Conservation (phyloP, 2,797 vertebrate species). For the Dallia pectoralis region DNA sequence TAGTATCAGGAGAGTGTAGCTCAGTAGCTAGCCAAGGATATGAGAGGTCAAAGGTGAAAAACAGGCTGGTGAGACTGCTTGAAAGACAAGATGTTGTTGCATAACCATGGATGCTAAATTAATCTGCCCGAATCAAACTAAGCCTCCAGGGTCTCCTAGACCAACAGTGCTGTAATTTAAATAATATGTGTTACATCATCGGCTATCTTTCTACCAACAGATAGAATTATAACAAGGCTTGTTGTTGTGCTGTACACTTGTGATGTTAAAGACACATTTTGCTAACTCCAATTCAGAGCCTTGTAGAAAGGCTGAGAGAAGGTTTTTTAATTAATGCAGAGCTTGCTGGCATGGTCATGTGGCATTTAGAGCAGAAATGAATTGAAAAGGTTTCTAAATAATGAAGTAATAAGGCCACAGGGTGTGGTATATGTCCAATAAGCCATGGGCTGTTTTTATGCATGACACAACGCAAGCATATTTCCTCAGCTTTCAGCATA, state of each 20-base stretch:
- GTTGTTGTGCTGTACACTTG: constrained; percentile 42
- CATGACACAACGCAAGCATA: too few relatives aligned
- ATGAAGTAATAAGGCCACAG: too few relatives aligned
- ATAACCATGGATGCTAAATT: constrained; percentile 68
- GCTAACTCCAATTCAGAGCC: constrained; percentile 34
- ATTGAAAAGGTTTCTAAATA: background rate
- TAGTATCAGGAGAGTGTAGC: constrained; percentile 50
- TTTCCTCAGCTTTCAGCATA: too few relatives aligned
- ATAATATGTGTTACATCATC: constrained; percentile 67
- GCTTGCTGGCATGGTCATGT: background rate
- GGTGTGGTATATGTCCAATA: too few relatives aligned
- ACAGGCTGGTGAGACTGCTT: constrained; percentile 57
- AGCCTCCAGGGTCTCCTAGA: constrained; percentile 55
- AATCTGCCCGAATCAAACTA: constrained; percentile 70
- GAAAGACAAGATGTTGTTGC: constrained; percentile 67
- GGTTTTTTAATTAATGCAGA: constrained; percentile 36
- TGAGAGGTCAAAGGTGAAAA: constrained; percentile 64
- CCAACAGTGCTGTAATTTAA: constrained; percentile 67
- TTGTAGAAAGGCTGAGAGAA: constrained; percentile 37
- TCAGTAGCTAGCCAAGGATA: constrained; percentile 60
- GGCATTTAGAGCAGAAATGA: background rate
- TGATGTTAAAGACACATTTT: constrained; percentile 17
- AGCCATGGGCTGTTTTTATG: too few relatives aligned
- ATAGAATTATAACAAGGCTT: constrained; percentile 57
- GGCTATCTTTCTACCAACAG: constrained; percentile 45